These are phyloP conservation scores for Drosophila leonis DNA, from an alignment of 2,888 invertebrate species.

Conservation along the genomic window DNA sequence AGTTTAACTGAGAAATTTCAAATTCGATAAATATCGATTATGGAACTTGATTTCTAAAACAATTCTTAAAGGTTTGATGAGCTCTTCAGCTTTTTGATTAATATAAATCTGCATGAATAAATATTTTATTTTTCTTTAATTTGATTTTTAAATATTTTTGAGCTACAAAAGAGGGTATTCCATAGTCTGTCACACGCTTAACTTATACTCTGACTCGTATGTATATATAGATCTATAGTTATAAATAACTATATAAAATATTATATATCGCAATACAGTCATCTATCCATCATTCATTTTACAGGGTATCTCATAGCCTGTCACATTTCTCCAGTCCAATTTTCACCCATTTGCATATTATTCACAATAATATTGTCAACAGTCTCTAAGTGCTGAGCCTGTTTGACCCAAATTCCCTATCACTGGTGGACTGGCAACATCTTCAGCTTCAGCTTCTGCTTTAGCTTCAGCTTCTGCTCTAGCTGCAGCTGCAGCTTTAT, in stretches of 20 bases:
- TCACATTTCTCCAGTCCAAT: neutral
- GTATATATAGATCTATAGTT: neutral
- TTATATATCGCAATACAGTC: neutral
- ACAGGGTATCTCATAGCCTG: neutral
- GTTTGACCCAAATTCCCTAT: constrained; percentile 40
- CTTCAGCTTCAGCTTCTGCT: constrained; percentile 67
- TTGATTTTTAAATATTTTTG: neutral
- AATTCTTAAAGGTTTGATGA: too few relatives aligned
- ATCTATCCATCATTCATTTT: neutral
- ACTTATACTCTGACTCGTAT: neutral
- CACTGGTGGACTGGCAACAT: constrained; percentile 12
- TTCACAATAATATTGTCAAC: constrained; percentile 1
- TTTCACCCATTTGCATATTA: neutral
- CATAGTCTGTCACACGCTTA: neutral
- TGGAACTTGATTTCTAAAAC: too few relatives aligned
- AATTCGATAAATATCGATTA: too few relatives aligned
- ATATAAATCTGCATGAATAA: too few relatives aligned
- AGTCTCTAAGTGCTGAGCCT: neutral
- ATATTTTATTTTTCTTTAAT: neutral
- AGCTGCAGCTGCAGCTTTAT: constrained; percentile 55
- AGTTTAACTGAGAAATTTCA: too few relatives aligned
- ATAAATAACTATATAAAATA: neutral
- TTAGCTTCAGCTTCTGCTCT: constrained; percentile 51
- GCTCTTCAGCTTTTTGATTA: too few relatives aligned
- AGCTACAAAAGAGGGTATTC: neutral